These are phyloP conservation scores for Scartelaos histophorus DNA, from an alignment of 2,113 vertebrate species.

Conservation along the genomic window DNA sequence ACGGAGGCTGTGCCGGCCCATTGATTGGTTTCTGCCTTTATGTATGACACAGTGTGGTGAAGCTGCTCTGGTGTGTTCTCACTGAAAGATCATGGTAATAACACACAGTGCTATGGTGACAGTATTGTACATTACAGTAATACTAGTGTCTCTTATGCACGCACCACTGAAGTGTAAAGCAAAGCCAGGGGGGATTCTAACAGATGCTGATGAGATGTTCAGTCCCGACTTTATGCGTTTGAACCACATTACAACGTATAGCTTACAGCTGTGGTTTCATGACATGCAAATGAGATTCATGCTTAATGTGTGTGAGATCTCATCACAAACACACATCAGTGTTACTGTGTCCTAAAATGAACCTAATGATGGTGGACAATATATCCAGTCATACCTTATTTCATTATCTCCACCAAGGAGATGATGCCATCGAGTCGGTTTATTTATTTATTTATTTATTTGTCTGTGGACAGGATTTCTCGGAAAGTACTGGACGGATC, in stretches of 20 bases:
- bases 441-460: too few relatives aligned
- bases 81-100: conserved; percentile 52
- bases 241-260: conserved; percentile 54
- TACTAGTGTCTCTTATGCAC: conserved; percentile 4
- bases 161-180: conserved; percentile 43
- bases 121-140: conserved; percentile 33
- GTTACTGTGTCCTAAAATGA: not conserved
- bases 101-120: conserved; percentile 39
- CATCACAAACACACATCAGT: not conserved
- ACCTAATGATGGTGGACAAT: not conserved
- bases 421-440: too few relatives aligned
- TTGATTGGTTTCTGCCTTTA: conserved; percentile 71
- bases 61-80: conserved; percentile 39
- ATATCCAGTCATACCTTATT: not conserved
- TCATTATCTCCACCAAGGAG: too few relatives aligned
- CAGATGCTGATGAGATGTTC: conserved; percentile 70
- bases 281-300: conserved; percentile 40
- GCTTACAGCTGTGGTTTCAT: conserved; percentile 58
- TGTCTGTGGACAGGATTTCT: too few relatives aligned
- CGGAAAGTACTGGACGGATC: too few relatives aligned
- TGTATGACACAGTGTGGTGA: conserved; percentile 44
- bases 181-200: conserved; percentile 56
- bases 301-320: conserved; percentile 23
- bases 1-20: conserved; percentile 45
- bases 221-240: conserved; percentile 53